phyloP scores from a whole-genome alignment of 1,140 invertebrate genomes.

The Ectropis grisescens region DNA sequence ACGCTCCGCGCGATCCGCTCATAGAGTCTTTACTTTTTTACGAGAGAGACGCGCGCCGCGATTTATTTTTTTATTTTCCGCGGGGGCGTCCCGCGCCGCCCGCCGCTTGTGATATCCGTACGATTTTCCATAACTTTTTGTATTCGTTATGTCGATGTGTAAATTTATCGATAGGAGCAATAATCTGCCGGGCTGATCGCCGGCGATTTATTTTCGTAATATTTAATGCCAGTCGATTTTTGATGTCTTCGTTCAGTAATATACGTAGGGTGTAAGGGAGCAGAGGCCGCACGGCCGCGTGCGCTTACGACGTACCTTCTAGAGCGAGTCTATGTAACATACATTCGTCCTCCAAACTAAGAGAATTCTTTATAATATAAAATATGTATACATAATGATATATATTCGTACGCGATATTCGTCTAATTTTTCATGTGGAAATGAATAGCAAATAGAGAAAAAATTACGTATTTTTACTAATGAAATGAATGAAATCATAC shows the following conservation, averaged over 20 bases:
- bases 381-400: conserved; percentile 67
- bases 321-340: conserved; percentile 65
- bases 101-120: conserved; percentile 68
- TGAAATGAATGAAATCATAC: conserved; percentile 60
- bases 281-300: conserved; percentile 53
- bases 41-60: conserved; percentile 62
- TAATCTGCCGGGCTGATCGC: conserved; percentile 63
- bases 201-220: conserved; percentile 70
- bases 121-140: conserved; percentile 69
- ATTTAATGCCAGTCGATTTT: conserved; percentile 67
- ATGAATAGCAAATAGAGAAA: conserved; percentile 61
- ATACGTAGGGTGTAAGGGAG: conserved; percentile 59
- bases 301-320: conserved; percentile 66
- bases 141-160: conserved; percentile 67
- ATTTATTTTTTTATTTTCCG: conserved; percentile 68
- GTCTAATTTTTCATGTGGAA: conserved; percentile 65
- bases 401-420: conserved; percentile 62
- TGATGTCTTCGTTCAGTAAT: conserved; percentile 64
- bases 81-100: conserved; percentile 65
- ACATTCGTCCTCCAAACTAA: conserved; percentile 68
- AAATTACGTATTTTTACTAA: conserved; percentile 69
- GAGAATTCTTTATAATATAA: conserved; percentile 55
- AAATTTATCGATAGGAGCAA: conserved; percentile 68
- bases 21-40: conserved; percentile 64
- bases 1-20: conserved; percentile 42